Conservation (phyloP, 2,888 invertebrate species). For the Marasmarcha lunaedactyla region DNA sequence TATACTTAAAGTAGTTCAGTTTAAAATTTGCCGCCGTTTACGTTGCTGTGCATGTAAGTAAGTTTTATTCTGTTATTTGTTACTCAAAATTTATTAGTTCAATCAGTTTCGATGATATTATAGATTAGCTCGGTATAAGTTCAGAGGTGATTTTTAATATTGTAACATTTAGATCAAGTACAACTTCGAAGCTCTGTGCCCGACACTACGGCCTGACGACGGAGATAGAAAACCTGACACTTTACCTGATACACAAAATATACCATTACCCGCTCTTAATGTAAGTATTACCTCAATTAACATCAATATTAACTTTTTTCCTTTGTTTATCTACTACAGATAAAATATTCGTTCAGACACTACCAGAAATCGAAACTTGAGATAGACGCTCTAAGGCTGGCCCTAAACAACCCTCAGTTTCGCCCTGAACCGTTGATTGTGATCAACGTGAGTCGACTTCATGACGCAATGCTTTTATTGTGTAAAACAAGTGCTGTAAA, state of each 20-base stretch:
- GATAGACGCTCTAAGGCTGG: conserved; percentile 66
- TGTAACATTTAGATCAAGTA: conserved; percentile 76
- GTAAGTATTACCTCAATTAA: conserved; percentile 61
- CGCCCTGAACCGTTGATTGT: conserved; percentile 73
- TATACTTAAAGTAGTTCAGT: no score
- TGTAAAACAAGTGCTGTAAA: conserved; percentile 10
- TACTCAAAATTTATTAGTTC: no score
- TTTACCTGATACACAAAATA: conserved; percentile 61
- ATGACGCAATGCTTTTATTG: conserved; percentile 20
- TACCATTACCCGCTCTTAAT: conserved; percentile 81
- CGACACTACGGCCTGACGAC: conserved; percentile 73
- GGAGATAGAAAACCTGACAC: conserved; percentile 71
- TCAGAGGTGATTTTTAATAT: background rate
- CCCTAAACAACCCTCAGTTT: conserved; percentile 72
- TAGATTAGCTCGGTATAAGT: no score
- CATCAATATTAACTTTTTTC: no score
- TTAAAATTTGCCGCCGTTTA: no score
- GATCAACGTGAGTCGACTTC: conserved; percentile 74
- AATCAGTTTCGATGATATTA: no score
- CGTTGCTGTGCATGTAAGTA: no score
- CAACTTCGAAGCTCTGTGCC: conserved; percentile 79
- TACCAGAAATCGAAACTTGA: conserved; percentile 73
- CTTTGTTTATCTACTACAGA: conserved; percentile 58
- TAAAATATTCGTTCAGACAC: conserved; percentile 76
- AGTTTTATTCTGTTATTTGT: no score